Base-by-base conservation (phyloP, 37 sponge, comb jelly and placozoan genomes). In the Ianthella basta region DNA sequence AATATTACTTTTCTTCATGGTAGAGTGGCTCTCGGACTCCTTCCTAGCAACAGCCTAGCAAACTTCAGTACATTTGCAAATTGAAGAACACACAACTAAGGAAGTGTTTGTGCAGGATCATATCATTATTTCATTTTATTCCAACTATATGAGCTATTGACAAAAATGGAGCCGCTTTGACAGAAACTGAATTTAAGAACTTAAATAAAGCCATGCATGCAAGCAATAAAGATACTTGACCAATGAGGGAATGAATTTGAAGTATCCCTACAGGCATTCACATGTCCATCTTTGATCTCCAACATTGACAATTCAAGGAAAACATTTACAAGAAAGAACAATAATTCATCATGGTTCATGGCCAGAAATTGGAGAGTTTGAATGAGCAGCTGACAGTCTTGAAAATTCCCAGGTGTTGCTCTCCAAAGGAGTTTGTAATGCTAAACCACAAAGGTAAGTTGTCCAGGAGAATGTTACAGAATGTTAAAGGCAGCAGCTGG, bases 141-240 rank as follows among this genome's bases (percentile, higher is more conserved):
- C 50, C 8, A 8, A 3, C 3, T 10, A 44, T 3, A 44, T 44
- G 50, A 8, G 3, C 8, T 44, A 10, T 3, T 44, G 50, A 8
- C 10, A 5, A 3, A 3, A 23, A 36, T 21, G 53, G 24, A 1
- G 54, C 12, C 54, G 40, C 40, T 23, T 13, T 4, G 2, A 24
- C 78, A 36, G 25, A 72, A 16, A 59, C 80, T 27, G 72, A 67
- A 35, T 87, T 87, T 87, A 0, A 39, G 24, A 81, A 81, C 59
- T 0, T 44, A 13, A 68, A 38, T 24, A 80, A 30, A 56, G 87
- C 87, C 68, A 80, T 68, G 44, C n/a, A n/a, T n/a, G n/a, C 32
- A 38, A 27, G 87, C 81, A 25, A 33, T 81, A 0, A 78, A 79
- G 1, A 3, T 61, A 65, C 30, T 86, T 33, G 36, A 0, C 29